phyloP scores from a whole-genome alignment of 2,888 invertebrate genomes.

The Pammene fasciana region DNA sequence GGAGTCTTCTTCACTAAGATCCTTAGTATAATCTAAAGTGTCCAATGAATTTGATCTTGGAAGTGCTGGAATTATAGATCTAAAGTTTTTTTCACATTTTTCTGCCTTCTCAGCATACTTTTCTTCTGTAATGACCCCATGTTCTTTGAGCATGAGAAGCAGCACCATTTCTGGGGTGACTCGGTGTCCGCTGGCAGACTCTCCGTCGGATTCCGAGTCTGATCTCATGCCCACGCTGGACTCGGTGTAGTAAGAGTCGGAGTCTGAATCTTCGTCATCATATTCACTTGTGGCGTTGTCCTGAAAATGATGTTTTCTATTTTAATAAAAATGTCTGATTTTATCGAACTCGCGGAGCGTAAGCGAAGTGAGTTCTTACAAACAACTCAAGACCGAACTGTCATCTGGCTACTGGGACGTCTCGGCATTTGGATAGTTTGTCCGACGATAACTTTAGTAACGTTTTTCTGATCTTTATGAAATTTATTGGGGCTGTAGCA shows the following conservation, averaged over 20 bases:
- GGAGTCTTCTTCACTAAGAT: not conserved
- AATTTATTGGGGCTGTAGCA: too few relatives aligned
- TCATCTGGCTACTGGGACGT: too few relatives aligned
- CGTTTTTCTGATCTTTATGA: too few relatives aligned
- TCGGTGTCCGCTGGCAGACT: conserved; percentile 27
- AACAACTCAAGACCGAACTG: too few relatives aligned
- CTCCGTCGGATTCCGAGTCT: conserved; percentile 16
- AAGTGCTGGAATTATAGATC: not conserved
- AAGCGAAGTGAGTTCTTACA: too few relatives aligned
- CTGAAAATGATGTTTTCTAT: conserved; percentile 14
- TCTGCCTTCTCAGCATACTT: conserved; percentile 8
- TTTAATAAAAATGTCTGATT: not conserved
- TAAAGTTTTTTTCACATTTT: conserved; percentile 8
- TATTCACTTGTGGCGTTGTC: conserved; percentile 5
- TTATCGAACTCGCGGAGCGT: too few relatives aligned
- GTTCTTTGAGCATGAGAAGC: conserved; percentile 20
- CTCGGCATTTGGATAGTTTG: too few relatives aligned
- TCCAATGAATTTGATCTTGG: not conserved
- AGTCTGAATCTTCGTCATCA: conserved; percentile 12
- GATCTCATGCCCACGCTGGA: conserved; percentile 1
- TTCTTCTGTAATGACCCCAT: conserved; percentile 16
- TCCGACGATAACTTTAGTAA: too few relatives aligned
- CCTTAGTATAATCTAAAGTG: not conserved
- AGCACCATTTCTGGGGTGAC: conserved; percentile 25
- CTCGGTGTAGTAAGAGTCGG: conserved; percentile 1